Percentiles rank a stretch among this genome's conserved stretches.
phyloP scores from a whole-genome alignment of 53 echinoderm and acorn worm species.

The Henricia sp. region DNA sequence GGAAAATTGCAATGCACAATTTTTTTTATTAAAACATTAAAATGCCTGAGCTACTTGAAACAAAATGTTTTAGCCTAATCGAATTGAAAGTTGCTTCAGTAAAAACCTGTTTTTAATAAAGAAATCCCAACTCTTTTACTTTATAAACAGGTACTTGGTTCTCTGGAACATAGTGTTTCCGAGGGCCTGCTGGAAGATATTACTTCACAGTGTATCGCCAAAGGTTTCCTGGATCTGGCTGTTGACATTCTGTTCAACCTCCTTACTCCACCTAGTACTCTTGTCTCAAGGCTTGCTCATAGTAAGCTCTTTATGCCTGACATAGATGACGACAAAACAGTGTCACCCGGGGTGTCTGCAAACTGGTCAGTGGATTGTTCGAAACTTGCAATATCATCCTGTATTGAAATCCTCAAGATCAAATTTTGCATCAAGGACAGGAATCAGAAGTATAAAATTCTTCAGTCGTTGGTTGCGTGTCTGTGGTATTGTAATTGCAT shows the following conservation, averaged over 20 bases:
- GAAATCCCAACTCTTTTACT: too few relatives aligned
- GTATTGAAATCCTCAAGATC: background rate
- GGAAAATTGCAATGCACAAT: too few relatives aligned
- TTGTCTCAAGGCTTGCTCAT: too few relatives aligned
- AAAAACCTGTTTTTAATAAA: too few relatives aligned
- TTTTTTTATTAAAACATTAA: too few relatives aligned
- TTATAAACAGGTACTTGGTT: constrained; percentile 7
- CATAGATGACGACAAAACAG: background rate
- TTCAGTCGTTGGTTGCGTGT: background rate
- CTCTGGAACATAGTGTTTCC: background rate
- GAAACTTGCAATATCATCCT: background rate
- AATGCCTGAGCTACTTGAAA: too few relatives aligned
- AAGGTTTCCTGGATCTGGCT: background rate
- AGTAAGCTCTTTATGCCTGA: background rate
- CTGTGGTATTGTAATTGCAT: too few relatives aligned
- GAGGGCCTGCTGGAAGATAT: constrained; percentile 24
- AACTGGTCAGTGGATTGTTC: background rate
- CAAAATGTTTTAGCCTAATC: too few relatives aligned
- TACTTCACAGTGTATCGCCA: constrained; percentile 13
- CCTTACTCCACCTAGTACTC: background rate
- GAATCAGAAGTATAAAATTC: constrained; percentile 3
- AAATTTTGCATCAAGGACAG: background rate
- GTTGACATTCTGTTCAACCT: background rate
- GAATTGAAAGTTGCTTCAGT: too few relatives aligned
- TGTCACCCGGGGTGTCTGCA: background rate